Evolutionary conservation across 2,797 vertebrate genomes (phyloP).

Genomic region (Antrozous pallidus): DNA sequence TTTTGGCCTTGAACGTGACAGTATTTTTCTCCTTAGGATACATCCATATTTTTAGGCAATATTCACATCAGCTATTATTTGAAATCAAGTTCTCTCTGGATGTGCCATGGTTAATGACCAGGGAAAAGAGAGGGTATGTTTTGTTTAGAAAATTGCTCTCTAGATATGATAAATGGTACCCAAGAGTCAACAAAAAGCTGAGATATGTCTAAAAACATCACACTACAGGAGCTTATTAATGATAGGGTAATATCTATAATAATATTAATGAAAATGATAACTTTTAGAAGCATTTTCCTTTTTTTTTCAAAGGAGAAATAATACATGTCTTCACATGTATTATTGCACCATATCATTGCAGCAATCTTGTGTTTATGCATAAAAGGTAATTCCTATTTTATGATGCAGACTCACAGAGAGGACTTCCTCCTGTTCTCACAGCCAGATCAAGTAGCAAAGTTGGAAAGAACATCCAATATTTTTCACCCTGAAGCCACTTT

Average conservation of each 20-base stretch:
- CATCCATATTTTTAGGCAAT: background rate
- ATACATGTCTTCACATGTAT: background rate
- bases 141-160: slow-evolving; percentile 43
- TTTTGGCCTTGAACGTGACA: background rate
- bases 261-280: slow-evolving; percentile 7
- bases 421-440: background rate
- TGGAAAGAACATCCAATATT: background rate
- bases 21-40: background rate
- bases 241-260: background rate
- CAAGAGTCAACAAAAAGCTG: background rate
- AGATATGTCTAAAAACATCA: background rate
- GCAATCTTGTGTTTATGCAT: background rate
- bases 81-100: background rate
- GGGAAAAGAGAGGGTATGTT: background rate
- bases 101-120: background rate
- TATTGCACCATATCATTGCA: background rate
- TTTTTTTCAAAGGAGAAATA: slow-evolving; percentile 42
- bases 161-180: background rate
- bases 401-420: background rate
- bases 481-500: background rate
- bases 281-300: background rate
- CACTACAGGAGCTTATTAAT: background rate
- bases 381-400: background rate
- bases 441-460: background rate
- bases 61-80: background rate